phyloP scores from a whole-genome alignment of 1,140 invertebrate species.

The Aethina tumida region DNA sequence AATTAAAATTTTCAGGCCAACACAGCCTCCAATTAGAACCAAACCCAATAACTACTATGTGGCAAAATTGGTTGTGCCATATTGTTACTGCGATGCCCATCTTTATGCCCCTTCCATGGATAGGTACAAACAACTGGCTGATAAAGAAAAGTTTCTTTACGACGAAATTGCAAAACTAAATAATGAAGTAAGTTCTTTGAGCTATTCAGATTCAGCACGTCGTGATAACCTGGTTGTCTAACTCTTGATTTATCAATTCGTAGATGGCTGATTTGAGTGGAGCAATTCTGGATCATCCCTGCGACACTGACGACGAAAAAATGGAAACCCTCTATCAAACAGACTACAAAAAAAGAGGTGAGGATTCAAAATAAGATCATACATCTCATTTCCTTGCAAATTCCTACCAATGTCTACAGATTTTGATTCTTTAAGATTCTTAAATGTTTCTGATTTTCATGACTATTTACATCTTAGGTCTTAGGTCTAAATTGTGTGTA shows the following conservation, averaged over 20 bases:
- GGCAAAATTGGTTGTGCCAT: slow-evolving; percentile 37
- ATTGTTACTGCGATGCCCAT: slow-evolving; percentile 44
- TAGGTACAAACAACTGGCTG: slow-evolving; percentile 45
- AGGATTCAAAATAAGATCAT: slow-evolving; percentile 5
- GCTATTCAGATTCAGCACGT: not conserved
- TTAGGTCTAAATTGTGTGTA: too few species aligned
- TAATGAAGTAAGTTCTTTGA: slow-evolving; percentile 31
- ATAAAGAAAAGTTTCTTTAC: slow-evolving; percentile 44
- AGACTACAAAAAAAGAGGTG: slow-evolving; percentile 46
- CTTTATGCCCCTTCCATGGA: slow-evolving; percentile 42
- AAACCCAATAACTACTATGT: slow-evolving; percentile 33
- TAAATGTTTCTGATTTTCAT: slow-evolving; percentile 8
- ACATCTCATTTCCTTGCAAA: not conserved
- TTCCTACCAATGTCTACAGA: slow-evolving; percentile 1
- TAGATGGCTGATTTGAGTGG: slow-evolving; percentile 47
- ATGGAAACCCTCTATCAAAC: slow-evolving; percentile 50
- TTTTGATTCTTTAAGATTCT: slow-evolving; percentile 5
- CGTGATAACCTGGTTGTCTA: not conserved
- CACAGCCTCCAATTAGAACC: slow-evolving; percentile 38
- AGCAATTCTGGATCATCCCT: slow-evolving; percentile 46
- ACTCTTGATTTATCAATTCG: slow-evolving; percentile 4
- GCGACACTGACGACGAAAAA: slow-evolving; percentile 44
- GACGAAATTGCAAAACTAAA: slow-evolving; percentile 41
- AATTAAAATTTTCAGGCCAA: slow-evolving; percentile 34
- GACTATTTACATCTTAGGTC: too few species aligned